Percentiles rank a stretch among this genome's conserved stretches.
phyloP scores from a whole-genome alignment of 2,113 vertebrate species.

The Trematomus loennbergii region DNA sequence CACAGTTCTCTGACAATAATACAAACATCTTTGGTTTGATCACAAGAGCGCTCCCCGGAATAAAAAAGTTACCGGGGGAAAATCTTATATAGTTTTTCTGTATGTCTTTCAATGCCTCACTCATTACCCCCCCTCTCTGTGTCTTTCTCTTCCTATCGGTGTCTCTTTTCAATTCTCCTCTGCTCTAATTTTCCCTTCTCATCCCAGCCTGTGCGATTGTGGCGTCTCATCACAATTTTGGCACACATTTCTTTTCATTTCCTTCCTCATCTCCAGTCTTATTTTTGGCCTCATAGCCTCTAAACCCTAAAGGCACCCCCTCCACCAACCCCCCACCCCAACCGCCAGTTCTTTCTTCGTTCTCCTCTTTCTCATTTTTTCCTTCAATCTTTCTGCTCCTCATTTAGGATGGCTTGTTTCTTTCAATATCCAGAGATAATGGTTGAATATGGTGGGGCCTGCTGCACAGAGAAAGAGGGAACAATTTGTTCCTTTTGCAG shows the following conservation, averaged over 20 bases:
- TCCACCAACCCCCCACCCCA: constrained; percentile 35
- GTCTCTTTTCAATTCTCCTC: constrained; percentile 63
- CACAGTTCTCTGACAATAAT: neutral
- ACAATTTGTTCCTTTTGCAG: constrained; percentile 82
- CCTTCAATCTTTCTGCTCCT: constrained; percentile 67
- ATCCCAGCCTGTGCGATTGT: constrained; percentile 56
- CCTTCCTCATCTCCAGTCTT: constrained; percentile 75
- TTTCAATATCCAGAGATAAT: constrained; percentile 83
- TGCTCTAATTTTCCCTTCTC: constrained; percentile 69
- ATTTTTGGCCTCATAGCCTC: constrained; percentile 64
- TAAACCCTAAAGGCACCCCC: constrained; percentile 35
- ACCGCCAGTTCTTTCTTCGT: constrained; percentile 16
- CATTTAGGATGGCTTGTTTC: constrained; percentile 79
- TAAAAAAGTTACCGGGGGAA: constrained; percentile 40
- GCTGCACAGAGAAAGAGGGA: constrained; percentile 67
- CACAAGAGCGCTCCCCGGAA: neutral
- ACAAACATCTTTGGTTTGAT: constrained; percentile 18
- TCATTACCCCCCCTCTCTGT: constrained; percentile 18
- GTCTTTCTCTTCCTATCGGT: constrained; percentile 38
- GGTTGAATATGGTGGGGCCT: constrained; percentile 68
- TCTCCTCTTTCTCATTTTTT: constrained; percentile 48
- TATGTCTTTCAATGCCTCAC: constrained; percentile 13
- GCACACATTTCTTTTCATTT: constrained; percentile 75
- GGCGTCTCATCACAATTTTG: constrained; percentile 76
- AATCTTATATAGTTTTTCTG: constrained; percentile 18